phyloP scores from a whole-genome alignment of 2,113 vertebrate genomes.

The Xenopus borealis region DNA sequence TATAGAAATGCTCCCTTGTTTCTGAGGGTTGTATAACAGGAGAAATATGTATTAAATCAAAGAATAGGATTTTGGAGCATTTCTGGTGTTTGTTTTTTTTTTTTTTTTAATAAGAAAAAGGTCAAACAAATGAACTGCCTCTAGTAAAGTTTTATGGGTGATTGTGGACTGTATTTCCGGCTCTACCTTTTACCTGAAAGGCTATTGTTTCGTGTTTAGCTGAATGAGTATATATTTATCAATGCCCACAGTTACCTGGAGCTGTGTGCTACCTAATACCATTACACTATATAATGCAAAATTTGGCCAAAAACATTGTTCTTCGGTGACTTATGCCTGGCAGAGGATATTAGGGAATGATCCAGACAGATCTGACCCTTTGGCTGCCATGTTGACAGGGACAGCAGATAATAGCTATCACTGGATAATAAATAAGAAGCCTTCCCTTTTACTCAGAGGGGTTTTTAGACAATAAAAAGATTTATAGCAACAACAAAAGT shows the following conservation, averaged over 20 bases:
- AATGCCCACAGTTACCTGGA: constrained; percentile 34
- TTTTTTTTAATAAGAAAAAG: constrained; percentile 39
- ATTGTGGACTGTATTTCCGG: constrained; percentile 34
- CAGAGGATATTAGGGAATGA: constrained; percentile 23
- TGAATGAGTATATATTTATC: constrained; percentile 36
- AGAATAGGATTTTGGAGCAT: constrained; percentile 21
- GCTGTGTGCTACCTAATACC: constrained; percentile 37
- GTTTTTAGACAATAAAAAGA: too few relatives aligned
- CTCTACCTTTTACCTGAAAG: constrained; percentile 31
- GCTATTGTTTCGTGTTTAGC: constrained; percentile 27
- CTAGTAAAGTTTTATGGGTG: constrained; percentile 41
- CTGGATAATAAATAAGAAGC: background rate
- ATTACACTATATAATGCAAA: constrained; percentile 21
- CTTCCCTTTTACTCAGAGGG: too few relatives aligned
- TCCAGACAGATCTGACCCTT: constrained; percentile 12
- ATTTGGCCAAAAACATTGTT: constrained; percentile 30
- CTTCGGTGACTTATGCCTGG: constrained; percentile 32
- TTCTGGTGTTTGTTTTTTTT: constrained; percentile 31
- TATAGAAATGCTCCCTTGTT: background rate
- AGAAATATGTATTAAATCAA: constrained; percentile 11
- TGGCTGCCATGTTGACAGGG: constrained; percentile 11
- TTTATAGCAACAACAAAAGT: too few relatives aligned
- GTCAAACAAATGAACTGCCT: constrained; percentile 41
- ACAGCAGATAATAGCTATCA: constrained; percentile 1
- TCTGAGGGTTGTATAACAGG: background rate